Evolutionary conservation across 2,888 invertebrate genomes (phyloP).

Genomic region (Balanococcus diminutus): DNA sequence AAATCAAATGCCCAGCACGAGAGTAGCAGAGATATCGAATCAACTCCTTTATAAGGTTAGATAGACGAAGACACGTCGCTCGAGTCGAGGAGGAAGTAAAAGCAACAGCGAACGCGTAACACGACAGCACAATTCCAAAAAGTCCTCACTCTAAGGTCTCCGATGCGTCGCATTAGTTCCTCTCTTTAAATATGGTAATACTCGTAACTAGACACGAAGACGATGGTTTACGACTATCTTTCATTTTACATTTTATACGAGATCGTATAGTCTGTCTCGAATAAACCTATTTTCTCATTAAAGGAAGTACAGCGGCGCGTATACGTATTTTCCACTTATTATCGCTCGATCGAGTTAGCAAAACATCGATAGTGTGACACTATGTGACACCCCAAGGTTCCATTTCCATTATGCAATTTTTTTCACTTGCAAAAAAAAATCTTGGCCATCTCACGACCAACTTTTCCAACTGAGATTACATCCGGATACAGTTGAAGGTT

Average conservation of each 20-base stretch:
- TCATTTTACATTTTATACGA: too few species aligned
- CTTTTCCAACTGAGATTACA: too few species aligned
- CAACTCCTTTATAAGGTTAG: neutral
- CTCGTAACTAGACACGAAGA: neutral
- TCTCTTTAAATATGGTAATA: constrained; percentile 8
- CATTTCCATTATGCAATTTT: too few species aligned
- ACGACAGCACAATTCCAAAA: neutral
- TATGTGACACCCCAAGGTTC: neutral
- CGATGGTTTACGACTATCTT: neutral
- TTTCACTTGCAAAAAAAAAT: too few species aligned
- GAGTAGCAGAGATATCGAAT: too few species aligned
- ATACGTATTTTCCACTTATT: too few species aligned
- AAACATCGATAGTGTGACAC: neutral
- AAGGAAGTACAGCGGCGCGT: neutral
- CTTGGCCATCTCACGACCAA: too few species aligned
- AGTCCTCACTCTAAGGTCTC: neutral
- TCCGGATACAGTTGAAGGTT: too few species aligned
- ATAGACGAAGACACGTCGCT: neutral
- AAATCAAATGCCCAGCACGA: too few species aligned
- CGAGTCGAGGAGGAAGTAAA: neutral
- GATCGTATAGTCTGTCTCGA: too few species aligned
- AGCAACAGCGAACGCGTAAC: neutral
- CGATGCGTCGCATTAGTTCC: neutral
- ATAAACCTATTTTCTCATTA: too few species aligned
- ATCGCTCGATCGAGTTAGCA: too few species aligned